These are phyloP conservation scores for Pimpla rufipes DNA, from an alignment of 2,888 invertebrate genomes.

Conservation along the genomic window DNA sequence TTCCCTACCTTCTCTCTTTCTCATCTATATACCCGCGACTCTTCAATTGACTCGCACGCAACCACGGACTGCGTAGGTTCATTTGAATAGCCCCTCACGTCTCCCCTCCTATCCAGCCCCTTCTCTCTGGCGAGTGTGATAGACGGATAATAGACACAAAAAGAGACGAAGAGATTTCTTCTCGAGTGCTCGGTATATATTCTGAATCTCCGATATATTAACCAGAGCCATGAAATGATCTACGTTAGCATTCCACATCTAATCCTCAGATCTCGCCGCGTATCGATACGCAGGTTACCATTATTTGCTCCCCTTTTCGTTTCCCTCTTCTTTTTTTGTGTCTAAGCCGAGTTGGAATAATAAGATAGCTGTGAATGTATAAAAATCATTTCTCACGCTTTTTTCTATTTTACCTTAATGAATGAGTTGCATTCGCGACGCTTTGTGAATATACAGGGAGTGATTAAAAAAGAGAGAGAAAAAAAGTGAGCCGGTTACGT, in stretches of 20 bases:
- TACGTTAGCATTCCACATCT: constrained; percentile 29
- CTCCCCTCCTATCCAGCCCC: not conserved
- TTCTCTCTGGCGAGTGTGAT: not conserved
- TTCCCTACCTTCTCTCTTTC: constrained; percentile 21
- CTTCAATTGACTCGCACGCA: constrained; percentile 33
- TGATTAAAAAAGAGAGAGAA: not conserved
- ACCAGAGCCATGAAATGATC: constrained; percentile 9
- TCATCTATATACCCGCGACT: constrained; percentile 7
- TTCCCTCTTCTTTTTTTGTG: not conserved
- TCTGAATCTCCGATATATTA: not conserved
- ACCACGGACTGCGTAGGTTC: constrained; percentile 10
- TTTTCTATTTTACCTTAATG: not conserved
- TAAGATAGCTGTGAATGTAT: not conserved
- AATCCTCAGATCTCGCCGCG: constrained; percentile 19
- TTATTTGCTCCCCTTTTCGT: constrained; percentile 14
- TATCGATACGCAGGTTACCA: constrained; percentile 12
- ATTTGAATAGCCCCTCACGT: constrained; percentile 24
- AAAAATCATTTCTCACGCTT: not conserved
- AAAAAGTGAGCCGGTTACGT: constrained; percentile 8
- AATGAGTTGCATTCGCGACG: not conserved
- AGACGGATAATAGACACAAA: constrained; percentile 31
- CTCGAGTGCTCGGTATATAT: not conserved
- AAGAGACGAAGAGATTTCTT: not conserved
- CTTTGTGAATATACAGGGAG: not conserved
- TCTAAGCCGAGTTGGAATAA: not conserved